Evolutionary conservation across 1,140 invertebrate species (phyloP), one percentile per base, ranked within the genome.

Genomic region (Aethina tumida): DNA sequence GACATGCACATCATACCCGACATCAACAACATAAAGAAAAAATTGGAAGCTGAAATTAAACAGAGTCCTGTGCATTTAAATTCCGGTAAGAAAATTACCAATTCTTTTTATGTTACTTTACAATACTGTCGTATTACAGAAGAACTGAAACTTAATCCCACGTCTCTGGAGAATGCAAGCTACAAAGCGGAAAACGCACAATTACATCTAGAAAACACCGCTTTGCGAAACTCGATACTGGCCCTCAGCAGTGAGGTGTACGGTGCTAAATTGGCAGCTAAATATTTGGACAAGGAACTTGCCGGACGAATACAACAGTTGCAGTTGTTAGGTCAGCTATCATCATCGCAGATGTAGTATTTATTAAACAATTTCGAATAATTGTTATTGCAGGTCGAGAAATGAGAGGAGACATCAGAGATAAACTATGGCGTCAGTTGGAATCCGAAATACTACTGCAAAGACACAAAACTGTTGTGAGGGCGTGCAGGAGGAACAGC

Each of bases 221-320:
- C 77, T 13, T 66, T 87, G 7, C 59, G 79, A 19, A 74, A 78
- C 45, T 76, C 79, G 18, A 71, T 86, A 28, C 63, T 83, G 3
- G 73, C 78, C 2, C 56, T 87, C 10, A 82, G 88, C 52, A 79
- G 79, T 20, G 86, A 91, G 65, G 74, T 90, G 0, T 88, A 81
- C 58, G 84, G 83, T 26, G 82, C 85, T 9, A 73, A 82, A 50
- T 62, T 91, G 35, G 84, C 85, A 10, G 83, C 85, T 8, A 85
- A 85, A 58, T 90, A 90, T 62, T 63, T 90, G 33, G 84, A 90
- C 55, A 90, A 90, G 60, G 85, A 89, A 60, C 56, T 90, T 18
- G 84, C 85, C 15, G 85, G 85, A 33, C 74, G 86, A 50, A 89
- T 90, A 60, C 86, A 90, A 55, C 86, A 90, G 59, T 72, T 91